phyloP scores from a whole-genome alignment of 2,113 vertebrate species.

The Cygnus buccinator region DNA sequence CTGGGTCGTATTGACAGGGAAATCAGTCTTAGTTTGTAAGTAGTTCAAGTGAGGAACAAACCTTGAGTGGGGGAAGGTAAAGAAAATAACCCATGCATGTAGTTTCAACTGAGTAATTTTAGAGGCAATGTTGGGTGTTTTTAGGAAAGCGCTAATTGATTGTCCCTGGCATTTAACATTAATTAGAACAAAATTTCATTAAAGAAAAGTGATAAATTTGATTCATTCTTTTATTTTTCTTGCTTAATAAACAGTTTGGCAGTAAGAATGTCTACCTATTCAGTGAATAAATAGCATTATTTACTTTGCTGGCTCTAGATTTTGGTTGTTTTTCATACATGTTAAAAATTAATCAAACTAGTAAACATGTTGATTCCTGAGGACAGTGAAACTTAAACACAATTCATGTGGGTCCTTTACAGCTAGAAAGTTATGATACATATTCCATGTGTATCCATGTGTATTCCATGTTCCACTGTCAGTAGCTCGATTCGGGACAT shows the following conservation, averaged over 20 bases:
- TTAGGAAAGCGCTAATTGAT: neutral
- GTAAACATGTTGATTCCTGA: neutral
- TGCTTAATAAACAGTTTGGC: neutral
- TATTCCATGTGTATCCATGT: fast-evolving
- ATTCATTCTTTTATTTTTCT: neutral
- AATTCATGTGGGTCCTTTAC: neutral
- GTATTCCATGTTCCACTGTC: no score
- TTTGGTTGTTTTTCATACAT: neutral
- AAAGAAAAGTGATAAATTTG: neutral
- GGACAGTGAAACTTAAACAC: neutral
- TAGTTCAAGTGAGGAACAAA: neutral
- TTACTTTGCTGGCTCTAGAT: neutral
- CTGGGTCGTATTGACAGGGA: neutral
- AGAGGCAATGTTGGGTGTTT: neutral
- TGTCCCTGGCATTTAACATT: neutral
- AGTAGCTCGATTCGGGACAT: neutral
- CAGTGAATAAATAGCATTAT: neutral
- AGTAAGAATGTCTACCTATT: neutral
- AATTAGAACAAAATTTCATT: neutral
- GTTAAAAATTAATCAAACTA: conserved; percentile 28
- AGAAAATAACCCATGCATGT: neutral
- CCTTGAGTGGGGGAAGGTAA: neutral
- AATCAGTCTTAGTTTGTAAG: neutral
- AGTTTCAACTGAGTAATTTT: neutral
- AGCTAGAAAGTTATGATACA: neutral